Evolutionary conservation across 1,140 invertebrate species (phyloP), one percentile per base, ranked within the genome.

Genomic region (Archegozetes longisetosus): DNA sequence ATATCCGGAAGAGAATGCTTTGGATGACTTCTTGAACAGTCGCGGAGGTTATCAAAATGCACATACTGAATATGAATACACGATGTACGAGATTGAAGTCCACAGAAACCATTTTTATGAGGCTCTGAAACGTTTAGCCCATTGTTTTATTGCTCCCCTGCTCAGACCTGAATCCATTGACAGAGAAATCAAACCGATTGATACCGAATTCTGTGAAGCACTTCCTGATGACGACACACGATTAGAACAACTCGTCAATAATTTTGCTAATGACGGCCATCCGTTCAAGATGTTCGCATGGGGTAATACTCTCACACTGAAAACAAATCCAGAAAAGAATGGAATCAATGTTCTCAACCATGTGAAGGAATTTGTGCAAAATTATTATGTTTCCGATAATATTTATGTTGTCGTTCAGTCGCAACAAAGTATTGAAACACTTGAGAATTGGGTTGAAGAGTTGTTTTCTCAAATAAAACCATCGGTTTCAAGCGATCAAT

Each of bases 171-270:
- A 86, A 62, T 82, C 88, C 0, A 93, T 93, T 75, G 80, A 84
- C 50, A 77, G 88, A 26, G 91, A 96, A 75, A 77, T 89, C n/a
- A 85, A 90, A 71, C 84, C 89, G 0, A 85, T 96, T 3, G 85
- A 95, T 70, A 92, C 88, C 14, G 88, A 61, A 53, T 62, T 46
- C 24, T 51, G 40, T 26, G 32, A 51, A 47, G 29, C 55, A 46
- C 61, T 54, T 48, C 55, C 3, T 47, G 63, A 50, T 46, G 47
- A 63, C 55, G 40, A 32, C 12, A 25, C 23, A 32, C 50, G 58
- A 29, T 22, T 52, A n/a, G 80, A 88, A 66, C 85, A 89, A 74
- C 64, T 93, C 24, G 71, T 90, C 54, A 77, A 76, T 20, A 78
- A 74, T 49, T 70, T 86, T 47, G 83, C 84, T 26, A 77, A 79